Evolutionary conservation across 2,113 vertebrate genomes (phyloP).

Genomic region (Mionectes macconnelli): DNA sequence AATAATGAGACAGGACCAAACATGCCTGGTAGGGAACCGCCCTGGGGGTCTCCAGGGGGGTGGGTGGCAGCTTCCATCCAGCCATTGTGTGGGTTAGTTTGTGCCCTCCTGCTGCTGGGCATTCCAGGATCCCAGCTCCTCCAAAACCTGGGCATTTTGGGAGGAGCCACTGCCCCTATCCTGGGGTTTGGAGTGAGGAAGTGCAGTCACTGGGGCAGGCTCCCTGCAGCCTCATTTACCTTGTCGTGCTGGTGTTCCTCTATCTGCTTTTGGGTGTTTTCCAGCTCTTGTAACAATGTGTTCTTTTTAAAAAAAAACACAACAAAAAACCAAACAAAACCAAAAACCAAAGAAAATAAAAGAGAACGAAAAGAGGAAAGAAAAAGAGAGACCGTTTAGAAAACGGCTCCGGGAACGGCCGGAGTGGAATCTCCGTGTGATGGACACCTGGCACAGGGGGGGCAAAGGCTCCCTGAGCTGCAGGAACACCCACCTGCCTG

Average conservation of each 20-base stretch:
- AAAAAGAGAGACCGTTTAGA: conserved; percentile 14
- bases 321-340: not conserved
- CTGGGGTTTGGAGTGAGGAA: not conserved
- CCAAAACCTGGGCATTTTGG: not conserved
- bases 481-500: not conserved
- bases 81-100: not conserved
- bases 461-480: not conserved
- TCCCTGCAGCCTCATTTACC: conserved; percentile 70
- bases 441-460: not conserved
- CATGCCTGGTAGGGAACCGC: not conserved
- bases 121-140: not conserved
- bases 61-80: not conserved
- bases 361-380: conserved; percentile 38
- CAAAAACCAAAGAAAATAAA: not conserved
- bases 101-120: not conserved
- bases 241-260: conserved; percentile 92
- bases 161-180: not conserved
- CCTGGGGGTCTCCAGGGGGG: not conserved
- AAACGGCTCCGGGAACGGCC: fast-evolving
- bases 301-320: conserved; percentile 73
- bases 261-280: conserved; percentile 92
- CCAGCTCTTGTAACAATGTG: conserved; percentile 90
- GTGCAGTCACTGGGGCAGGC: not conserved
- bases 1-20: not conserved
- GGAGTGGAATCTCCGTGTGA: fast-evolving